Percentiles rank a stretch among this genome's conserved stretches.
phyloP scores from a whole-genome alignment of 2,888 invertebrate genomes.

The Agrypnus murinus region DNA sequence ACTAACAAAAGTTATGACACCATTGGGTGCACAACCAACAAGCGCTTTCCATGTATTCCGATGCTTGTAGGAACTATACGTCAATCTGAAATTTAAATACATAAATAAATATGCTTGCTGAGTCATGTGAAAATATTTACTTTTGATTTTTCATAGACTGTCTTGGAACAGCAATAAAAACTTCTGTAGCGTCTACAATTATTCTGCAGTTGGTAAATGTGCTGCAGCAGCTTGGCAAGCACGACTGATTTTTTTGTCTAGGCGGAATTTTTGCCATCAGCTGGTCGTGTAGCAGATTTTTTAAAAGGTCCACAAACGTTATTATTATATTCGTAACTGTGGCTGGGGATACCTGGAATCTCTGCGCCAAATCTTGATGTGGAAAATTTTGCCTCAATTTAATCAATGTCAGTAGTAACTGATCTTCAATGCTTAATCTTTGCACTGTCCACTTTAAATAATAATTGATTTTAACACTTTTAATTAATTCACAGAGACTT shows the following conservation, averaged over 20 bases:
- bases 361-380: constrained; percentile 40
- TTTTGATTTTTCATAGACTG: constrained; percentile 49
- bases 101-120: too few species aligned
- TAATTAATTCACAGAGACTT: too few species aligned
- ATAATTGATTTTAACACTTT: too few species aligned
- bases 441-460: too few species aligned
- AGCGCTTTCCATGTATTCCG: constrained; percentile 58
- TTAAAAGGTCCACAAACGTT: constrained; percentile 40
- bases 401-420: constrained; percentile 50
- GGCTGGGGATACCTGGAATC: constrained; percentile 36
- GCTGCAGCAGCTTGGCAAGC: constrained; percentile 50
- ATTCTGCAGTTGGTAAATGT: constrained; percentile 56
- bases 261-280: constrained; percentile 53
- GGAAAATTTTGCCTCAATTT: constrained; percentile 48
- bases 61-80: constrained; percentile 57
- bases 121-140: too few species aligned
- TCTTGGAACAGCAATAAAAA: constrained; percentile 50
- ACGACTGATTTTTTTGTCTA: constrained; percentile 52
- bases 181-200: constrained; percentile 39
- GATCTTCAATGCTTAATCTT: constrained; percentile 29
- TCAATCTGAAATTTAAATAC: constrained; percentile 16
- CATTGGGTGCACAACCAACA: constrained; percentile 60
- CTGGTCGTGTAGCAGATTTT: constrained; percentile 39
- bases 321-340: constrained; percentile 39
- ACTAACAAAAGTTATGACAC: constrained; percentile 58